Base-by-base conservation (phyloP, 2,113 vertebrate species). In the Ramphastos sulfuratus region DNA sequence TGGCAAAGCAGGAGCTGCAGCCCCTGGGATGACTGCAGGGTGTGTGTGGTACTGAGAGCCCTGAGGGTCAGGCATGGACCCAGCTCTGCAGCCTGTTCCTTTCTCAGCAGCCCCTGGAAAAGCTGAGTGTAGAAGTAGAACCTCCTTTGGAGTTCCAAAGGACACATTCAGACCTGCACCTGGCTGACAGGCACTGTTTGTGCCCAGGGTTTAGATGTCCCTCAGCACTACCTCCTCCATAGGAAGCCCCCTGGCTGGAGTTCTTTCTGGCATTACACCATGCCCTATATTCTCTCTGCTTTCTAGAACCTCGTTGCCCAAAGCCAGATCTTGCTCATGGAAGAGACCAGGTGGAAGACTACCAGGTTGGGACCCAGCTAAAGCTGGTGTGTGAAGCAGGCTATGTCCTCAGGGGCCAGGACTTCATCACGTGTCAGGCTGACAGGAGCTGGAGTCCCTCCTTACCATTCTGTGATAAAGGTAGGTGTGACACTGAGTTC, bases 361-460 rank as follows among this genome's bases (percentile, higher is more conserved):
- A 94, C 30, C 1, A 0, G 0, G 14, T 5, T 37, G 94, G 96
- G 81, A 24, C 81, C 16, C 3, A 0, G 2, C 12, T 96, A 86
- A n/a, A 1, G 35, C 87, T 97, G 75, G 15, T 0, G 1, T 97
- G 97, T 33, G 48, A 87, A 3, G 23, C 64, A 0, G 54, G 70
- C 28, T 96, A 95, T 4, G 1, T 16, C 59, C 94, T 97, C 21
- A 27, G 42, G 72, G 97, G 96, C 60, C 25, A 31, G 1, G 6
- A 0, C 1, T 8, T 3, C 18, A 91, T 70, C 6, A 60, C 83
- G 58, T 98, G 97, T 16, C 78, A 23, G 31, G n/a, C 71, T 7
- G 18, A 93, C 4, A 13, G 7, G 8, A 92, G 6, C 33, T 97
- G 97, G 97, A 6, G 9, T n/a, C 96, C 97, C 3, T 6, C 12